Evolutionary conservation across 2,797 vertebrate genomes (phyloP).

Genomic region (Luscinia megarhynchos): DNA sequence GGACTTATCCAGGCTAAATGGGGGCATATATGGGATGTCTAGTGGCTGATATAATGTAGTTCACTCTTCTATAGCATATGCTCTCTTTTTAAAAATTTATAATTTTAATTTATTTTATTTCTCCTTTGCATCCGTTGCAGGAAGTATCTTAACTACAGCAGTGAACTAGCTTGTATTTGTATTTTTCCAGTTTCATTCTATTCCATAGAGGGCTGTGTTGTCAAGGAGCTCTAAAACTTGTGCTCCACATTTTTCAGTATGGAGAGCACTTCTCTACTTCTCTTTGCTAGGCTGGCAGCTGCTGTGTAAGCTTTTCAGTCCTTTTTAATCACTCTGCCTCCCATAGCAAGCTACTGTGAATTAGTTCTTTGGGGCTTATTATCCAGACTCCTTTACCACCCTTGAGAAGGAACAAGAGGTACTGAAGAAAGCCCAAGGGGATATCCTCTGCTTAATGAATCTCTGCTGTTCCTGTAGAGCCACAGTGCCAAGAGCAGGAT

Average conservation of each 20-base stretch:
- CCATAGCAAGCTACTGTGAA: neutral
- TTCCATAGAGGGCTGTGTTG: neutral
- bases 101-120: neutral
- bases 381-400: conserved; percentile 2
- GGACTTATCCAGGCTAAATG: neutral
- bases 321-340: conserved; percentile 17
- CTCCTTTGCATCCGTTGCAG: neutral
- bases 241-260: neutral
- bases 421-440: neutral
- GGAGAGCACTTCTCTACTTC: neutral
- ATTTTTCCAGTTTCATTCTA: neutral
- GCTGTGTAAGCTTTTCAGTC: conserved; percentile 29
- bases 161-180: neutral
- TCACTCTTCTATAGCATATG: neutral
- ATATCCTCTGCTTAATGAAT: conserved; percentile 11
- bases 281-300: neutral
- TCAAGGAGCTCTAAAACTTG: neutral
- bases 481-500: neutral
- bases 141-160: neutral
- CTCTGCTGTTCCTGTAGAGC: neutral
- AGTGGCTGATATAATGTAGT: neutral
- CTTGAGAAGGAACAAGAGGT: neutral
- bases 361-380: conserved; percentile 4
- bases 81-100: too few species aligned
- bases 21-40: neutral